Conservation (phyloP, 2,888 invertebrate species). For the Ametastegia equiseti region DNA sequence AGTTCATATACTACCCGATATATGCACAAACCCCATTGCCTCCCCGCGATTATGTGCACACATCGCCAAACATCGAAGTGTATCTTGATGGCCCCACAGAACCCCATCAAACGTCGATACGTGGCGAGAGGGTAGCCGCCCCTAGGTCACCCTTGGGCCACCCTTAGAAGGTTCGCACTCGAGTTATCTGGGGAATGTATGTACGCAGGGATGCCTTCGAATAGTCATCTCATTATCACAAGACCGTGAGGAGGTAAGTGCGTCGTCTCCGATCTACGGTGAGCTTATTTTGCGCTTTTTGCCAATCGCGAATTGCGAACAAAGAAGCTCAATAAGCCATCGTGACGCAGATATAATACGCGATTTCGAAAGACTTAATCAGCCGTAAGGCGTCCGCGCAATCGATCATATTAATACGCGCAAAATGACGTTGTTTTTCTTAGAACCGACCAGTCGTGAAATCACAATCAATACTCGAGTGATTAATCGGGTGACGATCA, state of each 20-base stretch:
- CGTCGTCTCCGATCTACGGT: not conserved
- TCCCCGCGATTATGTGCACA: not conserved
- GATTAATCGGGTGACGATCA: constrained; percentile 37
- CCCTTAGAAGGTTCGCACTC: constrained; percentile 11
- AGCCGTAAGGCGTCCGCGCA: not conserved
- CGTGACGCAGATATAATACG: not conserved
- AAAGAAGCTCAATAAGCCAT: not conserved
- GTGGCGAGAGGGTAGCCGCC: constrained; percentile 39
- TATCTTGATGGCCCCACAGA: constrained; percentile 41
- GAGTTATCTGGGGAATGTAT: constrained; percentile 16
- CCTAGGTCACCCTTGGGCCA: constrained; percentile 38
- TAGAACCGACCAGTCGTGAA: constrained; percentile 8
- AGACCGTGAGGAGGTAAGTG: not conserved
- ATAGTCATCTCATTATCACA: constrained; percentile 42
- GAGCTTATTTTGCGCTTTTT: not conserved
- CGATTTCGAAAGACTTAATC: no score
- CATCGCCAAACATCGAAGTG: not conserved
- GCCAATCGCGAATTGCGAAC: not conserved
- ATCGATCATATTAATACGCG: constrained; percentile 28
- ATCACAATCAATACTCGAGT: not conserved
- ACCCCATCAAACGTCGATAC: constrained; percentile 49
- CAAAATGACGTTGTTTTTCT: constrained; percentile 34
- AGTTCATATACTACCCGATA: not conserved
- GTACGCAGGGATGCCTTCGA: not conserved
- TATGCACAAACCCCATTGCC: not conserved